A percentile compares a stretch with the other conserved stretches of the same genome.
These are phyloP conservation scores for Nebria ingens DNA, from an alignment of 1,140 invertebrate genomes.

Conservation along the genomic window DNA sequence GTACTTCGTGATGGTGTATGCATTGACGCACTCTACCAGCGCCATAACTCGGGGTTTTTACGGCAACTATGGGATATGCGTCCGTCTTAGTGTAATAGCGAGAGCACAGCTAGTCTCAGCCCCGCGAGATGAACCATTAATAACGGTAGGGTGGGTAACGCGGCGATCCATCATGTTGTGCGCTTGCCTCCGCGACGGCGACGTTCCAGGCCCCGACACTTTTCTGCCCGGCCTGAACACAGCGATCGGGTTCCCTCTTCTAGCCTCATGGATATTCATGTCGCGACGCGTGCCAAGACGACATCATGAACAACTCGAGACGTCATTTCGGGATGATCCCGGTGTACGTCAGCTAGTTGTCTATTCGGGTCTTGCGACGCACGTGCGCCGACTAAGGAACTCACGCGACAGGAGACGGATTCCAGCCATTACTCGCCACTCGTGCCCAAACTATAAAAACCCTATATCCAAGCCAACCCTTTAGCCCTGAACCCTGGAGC, in stretches of 20 bases:
- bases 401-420: background rate
- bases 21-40: too few species aligned
- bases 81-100: background rate
- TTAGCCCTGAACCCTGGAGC: too few species aligned
- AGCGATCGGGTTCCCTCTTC: background rate
- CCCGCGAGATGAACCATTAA: background rate
- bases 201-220: too few species aligned
- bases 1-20: too few species aligned
- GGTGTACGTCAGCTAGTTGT: constrained; percentile 5
- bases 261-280: constrained; percentile 6
- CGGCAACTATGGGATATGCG: background rate
- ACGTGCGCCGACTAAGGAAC: background rate
- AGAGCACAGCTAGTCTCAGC: background rate
- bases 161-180: constrained; percentile 1
- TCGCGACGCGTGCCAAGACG: background rate
- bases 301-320: background rate
- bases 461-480: too few species aligned
- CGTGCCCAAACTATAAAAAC: background rate
- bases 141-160: background rate
- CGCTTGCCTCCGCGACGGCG: background rate
- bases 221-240: too few species aligned
- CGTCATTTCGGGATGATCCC: background rate
- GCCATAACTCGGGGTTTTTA: background rate
- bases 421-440: background rate
- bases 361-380: background rate